Conservation (phyloP, 2,113 vertebrate genomes). For the Cinclus mexicanus region DNA sequence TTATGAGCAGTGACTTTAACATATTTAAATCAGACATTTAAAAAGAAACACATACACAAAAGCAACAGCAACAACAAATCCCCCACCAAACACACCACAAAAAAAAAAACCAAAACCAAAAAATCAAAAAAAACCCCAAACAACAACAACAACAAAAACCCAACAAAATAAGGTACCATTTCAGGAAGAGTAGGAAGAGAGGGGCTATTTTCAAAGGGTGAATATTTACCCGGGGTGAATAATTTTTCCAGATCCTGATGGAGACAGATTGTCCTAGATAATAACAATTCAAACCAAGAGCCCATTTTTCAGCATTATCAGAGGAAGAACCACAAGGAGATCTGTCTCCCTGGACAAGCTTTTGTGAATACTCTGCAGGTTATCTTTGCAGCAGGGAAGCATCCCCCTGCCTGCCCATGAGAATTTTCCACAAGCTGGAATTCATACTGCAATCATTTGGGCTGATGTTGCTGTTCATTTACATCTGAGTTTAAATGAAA, state of each 20-base stretch:
- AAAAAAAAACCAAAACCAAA: not conserved
- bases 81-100: not conserved
- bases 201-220: not conserved
- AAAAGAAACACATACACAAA: not conserved
- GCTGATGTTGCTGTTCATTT: conserved; percentile 26
- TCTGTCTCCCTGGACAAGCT: not conserved
- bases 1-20: not conserved
- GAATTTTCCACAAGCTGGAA: not conserved
- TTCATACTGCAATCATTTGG: not conserved
- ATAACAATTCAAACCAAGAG: not conserved
- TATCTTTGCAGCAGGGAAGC: not conserved
- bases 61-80: not conserved
- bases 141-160: not conserved
- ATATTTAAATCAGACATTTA: not conserved
- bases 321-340: not conserved
- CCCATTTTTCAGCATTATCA: not conserved
- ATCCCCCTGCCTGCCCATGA: not conserved
- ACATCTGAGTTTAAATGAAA: conserved; percentile 16
- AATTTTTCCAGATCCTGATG: not conserved
- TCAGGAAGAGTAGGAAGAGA: not conserved
- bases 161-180: not conserved
- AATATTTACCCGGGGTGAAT: not conserved
- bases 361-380: not conserved
- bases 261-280: not conserved
- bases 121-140: not conserved